Evolutionary conservation across 2,113 vertebrate species (phyloP).

Genomic region (Emydura subglobosa): DNA sequence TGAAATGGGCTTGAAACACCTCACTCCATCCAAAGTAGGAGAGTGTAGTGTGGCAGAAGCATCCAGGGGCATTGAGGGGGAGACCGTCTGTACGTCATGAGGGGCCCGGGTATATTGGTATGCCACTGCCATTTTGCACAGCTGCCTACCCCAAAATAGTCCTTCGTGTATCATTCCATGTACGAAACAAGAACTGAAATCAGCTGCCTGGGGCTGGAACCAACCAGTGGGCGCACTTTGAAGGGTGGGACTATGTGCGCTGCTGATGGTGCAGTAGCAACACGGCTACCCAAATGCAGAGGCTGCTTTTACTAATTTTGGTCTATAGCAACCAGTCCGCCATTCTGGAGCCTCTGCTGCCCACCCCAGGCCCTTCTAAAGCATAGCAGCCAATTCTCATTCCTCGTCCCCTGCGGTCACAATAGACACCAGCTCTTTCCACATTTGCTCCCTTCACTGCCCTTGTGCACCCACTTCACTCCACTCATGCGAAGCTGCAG

Average conservation of each 20-base stretch:
- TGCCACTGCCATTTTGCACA: neutral
- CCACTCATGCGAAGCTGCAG: neutral
- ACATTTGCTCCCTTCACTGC: no score
- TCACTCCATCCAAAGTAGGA: neutral
- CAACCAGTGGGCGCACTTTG: neutral
- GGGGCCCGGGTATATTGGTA: neutral
- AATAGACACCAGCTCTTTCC: neutral
- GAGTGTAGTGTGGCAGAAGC: neutral
- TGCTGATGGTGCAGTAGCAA: neutral
- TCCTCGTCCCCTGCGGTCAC: no score
- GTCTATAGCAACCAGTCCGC: neutral
- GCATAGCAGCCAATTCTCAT: neutral
- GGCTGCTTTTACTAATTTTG: neutral
- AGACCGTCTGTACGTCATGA: neutral
- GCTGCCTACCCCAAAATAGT: neutral
- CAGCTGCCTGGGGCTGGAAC: neutral
- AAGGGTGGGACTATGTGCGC: neutral
- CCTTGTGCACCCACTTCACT: neutral
- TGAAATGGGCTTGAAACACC: neutral
- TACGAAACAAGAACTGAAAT: no score
- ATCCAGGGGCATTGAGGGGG: neutral
- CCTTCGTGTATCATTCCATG: neutral
- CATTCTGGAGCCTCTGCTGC: neutral
- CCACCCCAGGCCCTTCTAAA: neutral
- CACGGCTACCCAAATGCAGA: neutral